A percentile compares a stretch with the other conserved stretches of the same genome.
Conservation (phyloP, 2,888 invertebrate species). For the Macrophya annulata region DNA sequence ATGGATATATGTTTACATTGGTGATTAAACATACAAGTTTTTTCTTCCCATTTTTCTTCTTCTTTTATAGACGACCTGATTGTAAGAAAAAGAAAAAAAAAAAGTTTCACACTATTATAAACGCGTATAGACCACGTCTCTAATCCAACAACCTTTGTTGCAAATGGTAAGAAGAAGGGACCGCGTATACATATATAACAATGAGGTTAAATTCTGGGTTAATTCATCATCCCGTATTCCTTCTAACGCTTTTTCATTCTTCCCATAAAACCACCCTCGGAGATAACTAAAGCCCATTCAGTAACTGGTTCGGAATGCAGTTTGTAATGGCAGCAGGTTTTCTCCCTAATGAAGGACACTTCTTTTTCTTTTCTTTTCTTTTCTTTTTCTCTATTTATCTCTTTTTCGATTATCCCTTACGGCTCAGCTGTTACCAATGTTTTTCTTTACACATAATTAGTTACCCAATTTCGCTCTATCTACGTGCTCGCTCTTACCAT, state of each 20-base stretch:
- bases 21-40: not conserved
- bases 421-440: not conserved
- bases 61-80: not conserved
- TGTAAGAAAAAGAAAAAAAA: too few relatives aligned
- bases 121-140: too few relatives aligned
- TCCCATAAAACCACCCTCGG: constrained; percentile 41
- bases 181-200: not conserved
- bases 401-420: not conserved
- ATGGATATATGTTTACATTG: not conserved
- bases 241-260: constrained; percentile 18
- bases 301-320: constrained; percentile 44
- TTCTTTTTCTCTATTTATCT: constrained; percentile 55
- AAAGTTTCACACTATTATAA: too few relatives aligned
- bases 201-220: not conserved
- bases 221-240: not conserved
- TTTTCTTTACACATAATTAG: not conserved
- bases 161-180: not conserved
- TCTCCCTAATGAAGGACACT: not conserved
- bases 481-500: too few relatives aligned
- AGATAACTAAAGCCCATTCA: not conserved
- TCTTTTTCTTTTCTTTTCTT: constrained; percentile 49
- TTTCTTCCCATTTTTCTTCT: not conserved
- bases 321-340: constrained; percentile 22
- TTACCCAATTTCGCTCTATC: not conserved
- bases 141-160: not conserved